A percentile compares a stretch with the other conserved stretches of the same genome.
Conservation (phyloP, 2,113 vertebrate species). For the Coreoperca whiteheadi region DNA sequence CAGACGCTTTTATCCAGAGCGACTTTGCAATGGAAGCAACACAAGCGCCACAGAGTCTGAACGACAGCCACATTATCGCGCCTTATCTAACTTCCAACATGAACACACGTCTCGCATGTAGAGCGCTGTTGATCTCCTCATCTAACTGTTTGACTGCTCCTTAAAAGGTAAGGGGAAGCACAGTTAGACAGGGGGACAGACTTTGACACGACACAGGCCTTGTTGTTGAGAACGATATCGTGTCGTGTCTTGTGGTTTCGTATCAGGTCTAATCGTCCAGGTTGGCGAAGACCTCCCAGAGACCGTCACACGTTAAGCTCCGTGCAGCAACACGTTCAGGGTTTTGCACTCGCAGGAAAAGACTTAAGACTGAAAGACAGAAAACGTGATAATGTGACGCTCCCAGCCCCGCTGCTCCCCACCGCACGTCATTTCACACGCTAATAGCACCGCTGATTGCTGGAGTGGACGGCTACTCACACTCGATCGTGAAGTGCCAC, state of each 20-base stretch:
- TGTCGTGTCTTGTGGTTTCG: not conserved
- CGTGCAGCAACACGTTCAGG: not conserved
- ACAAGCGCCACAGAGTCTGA: too few species aligned
- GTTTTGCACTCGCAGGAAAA: not conserved
- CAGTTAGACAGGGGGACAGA: too few species aligned
- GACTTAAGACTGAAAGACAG: not conserved
- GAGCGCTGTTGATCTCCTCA: too few species aligned
- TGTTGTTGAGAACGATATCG: not conserved
- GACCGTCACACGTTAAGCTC: not conserved
- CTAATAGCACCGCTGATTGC: conserved; percentile 43
- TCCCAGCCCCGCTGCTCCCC: not conserved
- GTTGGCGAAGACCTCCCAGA: not conserved
- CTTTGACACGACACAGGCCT: too few species aligned
- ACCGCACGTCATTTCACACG: conserved; percentile 12
- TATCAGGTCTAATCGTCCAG: not conserved
- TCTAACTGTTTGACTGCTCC: too few species aligned
- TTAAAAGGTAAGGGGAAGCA: too few species aligned
- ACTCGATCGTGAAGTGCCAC: conserved; percentile 24
- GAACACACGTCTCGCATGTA: too few species aligned
- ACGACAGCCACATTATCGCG: too few species aligned
- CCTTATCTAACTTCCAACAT: too few species aligned
- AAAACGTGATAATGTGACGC: not conserved
- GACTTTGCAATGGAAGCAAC: too few species aligned
- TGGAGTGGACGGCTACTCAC: conserved; percentile 41
- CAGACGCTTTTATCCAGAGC: too few species aligned